Evolutionary conservation across 2,113 vertebrate genomes (phyloP), one percentile per base, ranked within the genome.

Genomic region (Corvus hawaiiensis): DNA sequence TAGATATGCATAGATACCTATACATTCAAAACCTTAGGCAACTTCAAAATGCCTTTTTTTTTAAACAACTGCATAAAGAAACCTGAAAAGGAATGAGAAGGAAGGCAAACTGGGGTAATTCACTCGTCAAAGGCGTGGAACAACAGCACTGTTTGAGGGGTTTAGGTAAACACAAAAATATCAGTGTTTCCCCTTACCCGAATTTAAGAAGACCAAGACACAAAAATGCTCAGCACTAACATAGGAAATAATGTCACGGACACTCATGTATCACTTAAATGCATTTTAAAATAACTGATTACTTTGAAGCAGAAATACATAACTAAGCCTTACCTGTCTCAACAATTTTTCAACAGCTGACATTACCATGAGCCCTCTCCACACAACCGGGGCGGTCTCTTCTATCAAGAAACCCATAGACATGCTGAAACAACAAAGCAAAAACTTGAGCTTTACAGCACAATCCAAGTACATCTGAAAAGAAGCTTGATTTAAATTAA

Each of bases 321-420:
- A 89, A 33, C 41, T 32, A 82, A 64, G 30, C 56, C 98, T 98
- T 97, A 99, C 99, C 99, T 99, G 98, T 90, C 99, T 98, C 95
- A 99, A 97, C 46, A 99, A 94, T 61, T 98, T 99, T 95, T 99
- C 99, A 94, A 99, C 93, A 21, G 99, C 99, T 82, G 99, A 99
- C 99, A 99, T 99, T 43, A 99, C 99, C 99, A 99, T 99, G 92
- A 99, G 98, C 5, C 99, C 99, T 91, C 99, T 97, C 99, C 99
- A 99, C 52, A 99, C 98, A 90, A 99, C 96, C 0, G 99, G 99
- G 30, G 98, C 97, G 26, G 96, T 97, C 30, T 99, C 99, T 90
- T 99, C 99, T 96, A 99, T 96, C 95, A 99, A 98, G 96, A 99
- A 99, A 27, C 99, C 99, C 99, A 99, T 99, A 19, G 99, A 99